These are phyloP conservation scores for Halcyon malimbica DNA, from an alignment of 2,113 vertebrate species.

Conservation along the genomic window DNA sequence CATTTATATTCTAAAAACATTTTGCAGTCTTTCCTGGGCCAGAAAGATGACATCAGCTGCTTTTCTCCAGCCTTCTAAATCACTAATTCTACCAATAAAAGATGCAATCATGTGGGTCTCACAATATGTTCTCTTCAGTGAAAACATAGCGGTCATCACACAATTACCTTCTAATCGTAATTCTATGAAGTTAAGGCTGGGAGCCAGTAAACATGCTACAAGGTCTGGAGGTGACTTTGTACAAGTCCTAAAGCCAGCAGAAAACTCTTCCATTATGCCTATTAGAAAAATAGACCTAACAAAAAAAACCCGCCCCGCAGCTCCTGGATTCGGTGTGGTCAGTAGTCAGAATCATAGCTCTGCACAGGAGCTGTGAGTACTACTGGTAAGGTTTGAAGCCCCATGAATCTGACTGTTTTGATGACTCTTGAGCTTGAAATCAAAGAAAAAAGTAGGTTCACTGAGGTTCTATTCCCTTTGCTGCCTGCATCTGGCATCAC, in stretches of 20 bases:
- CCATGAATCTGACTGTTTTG: not conserved
- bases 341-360: not conserved
- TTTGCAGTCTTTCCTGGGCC: not conserved
- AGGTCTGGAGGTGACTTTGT: not conserved
- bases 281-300: not conserved
- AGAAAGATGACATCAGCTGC: not conserved
- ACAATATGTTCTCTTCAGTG: not conserved
- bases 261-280: not conserved
- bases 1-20: not conserved
- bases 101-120: not conserved
- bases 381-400: not conserved
- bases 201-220: not conserved
- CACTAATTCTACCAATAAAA: not conserved
- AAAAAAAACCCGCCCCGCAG: not conserved
- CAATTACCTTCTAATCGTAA: not conserved
- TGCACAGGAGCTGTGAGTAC: fast-evolving
- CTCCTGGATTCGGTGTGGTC: not conserved
- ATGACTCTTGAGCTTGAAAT: not conserved
- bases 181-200: not conserved
- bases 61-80: not conserved
- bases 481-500: not conserved
- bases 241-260: not conserved
- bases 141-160: not conserved
- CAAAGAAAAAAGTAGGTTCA: not conserved
- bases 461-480: not conserved